Evolutionary conservation across 2,888 invertebrate species (phyloP).

Genomic region (Drosophila testacea): DNA sequence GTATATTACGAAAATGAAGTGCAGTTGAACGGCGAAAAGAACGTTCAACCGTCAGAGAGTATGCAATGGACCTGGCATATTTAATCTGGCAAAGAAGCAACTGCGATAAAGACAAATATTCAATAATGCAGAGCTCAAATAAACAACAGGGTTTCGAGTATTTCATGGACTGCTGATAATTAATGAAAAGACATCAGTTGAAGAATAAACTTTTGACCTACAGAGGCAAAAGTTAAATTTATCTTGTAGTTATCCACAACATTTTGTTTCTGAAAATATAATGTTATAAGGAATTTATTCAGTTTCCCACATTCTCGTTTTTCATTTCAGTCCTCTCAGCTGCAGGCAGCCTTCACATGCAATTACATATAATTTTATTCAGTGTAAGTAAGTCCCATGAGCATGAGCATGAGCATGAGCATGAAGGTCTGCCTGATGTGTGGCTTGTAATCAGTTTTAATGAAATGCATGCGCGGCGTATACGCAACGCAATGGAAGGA

Average conservation of each 20-base stretch:
- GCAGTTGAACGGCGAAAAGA: constrained; percentile 32
- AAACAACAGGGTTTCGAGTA: constrained; percentile 6
- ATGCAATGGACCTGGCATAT: constrained; percentile 35
- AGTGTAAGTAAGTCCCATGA: constrained; percentile 32
- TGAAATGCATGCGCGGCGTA: constrained; percentile 65
- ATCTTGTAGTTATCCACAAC: constrained; percentile 9
- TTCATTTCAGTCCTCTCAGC: constrained; percentile 23
- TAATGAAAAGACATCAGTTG: constrained; percentile 16
- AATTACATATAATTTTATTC: constrained; percentile 48
- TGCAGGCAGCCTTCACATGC: constrained; percentile 9
- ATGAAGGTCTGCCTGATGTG: constrained; percentile 16
- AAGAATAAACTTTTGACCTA: constrained; percentile 1
- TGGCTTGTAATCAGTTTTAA: constrained; percentile 53
- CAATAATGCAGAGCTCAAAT: constrained; percentile 16
- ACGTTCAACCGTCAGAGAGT: constrained; percentile 5
- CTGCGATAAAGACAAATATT: constrained; percentile 24
- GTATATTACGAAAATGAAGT: constrained; percentile 57
- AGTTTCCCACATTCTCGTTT: constrained; percentile 10
- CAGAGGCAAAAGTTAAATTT: constrained; percentile 1
- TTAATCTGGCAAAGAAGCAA: constrained; percentile 31
- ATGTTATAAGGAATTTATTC: constrained; percentile 38
- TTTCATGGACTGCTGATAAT: constrained; percentile 29
- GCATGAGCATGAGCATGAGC: constrained; percentile 24
- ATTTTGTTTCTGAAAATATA: constrained; percentile 10
- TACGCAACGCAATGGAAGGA: constrained; percentile 39